Evolutionary conservation across 1,140 invertebrate genomes (phyloP).

Genomic region (Lordiphosa clarofinis): DNA sequence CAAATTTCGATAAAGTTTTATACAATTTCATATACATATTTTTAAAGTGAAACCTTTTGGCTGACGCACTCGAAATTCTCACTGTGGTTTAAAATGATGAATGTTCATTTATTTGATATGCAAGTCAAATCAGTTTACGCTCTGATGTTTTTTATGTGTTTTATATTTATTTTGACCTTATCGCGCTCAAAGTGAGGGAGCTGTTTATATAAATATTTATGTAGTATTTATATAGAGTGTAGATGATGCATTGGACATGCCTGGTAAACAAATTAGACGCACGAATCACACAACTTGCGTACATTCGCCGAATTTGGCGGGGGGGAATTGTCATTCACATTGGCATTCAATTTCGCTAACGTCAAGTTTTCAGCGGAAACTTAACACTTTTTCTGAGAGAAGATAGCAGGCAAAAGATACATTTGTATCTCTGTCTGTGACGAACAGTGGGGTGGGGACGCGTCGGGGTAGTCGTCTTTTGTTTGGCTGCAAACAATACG

Average conservation of each 20-base stretch:
- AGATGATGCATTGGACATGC: slow-evolving; percentile 12
- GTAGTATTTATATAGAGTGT: neutral
- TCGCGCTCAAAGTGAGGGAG: slow-evolving; percentile 10
- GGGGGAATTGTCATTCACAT: slow-evolving; percentile 8
- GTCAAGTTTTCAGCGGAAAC: slow-evolving; percentile 45
- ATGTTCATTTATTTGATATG: slow-evolving; percentile 33
- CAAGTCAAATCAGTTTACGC: slow-evolving; percentile 29
- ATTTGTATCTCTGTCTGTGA: slow-evolving; percentile 14
- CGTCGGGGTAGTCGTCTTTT: slow-evolving; percentile 13
- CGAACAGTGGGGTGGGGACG: slow-evolving; percentile 1
- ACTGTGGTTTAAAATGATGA: slow-evolving; percentile 39
- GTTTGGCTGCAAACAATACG: slow-evolving; percentile 56
- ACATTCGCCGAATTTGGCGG: slow-evolving; percentile 1
- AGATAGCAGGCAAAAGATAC: slow-evolving; percentile 34
- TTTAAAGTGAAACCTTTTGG: too few species aligned
- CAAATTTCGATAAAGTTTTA: too few species aligned
- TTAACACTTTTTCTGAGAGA: slow-evolving; percentile 36
- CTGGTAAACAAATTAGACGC: slow-evolving; percentile 10
- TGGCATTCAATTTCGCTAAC: slow-evolving; percentile 28
- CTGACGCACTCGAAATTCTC: slow-evolving; percentile 2
- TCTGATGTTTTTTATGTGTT: neutral
- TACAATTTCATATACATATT: too few species aligned
- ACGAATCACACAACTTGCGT: neutral
- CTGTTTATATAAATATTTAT: slow-evolving; percentile 29
- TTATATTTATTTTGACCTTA: slow-evolving; percentile 23